Base-by-base conservation (phyloP, 2,797 vertebrate species). In the Babyrousa celebensis region DNA sequence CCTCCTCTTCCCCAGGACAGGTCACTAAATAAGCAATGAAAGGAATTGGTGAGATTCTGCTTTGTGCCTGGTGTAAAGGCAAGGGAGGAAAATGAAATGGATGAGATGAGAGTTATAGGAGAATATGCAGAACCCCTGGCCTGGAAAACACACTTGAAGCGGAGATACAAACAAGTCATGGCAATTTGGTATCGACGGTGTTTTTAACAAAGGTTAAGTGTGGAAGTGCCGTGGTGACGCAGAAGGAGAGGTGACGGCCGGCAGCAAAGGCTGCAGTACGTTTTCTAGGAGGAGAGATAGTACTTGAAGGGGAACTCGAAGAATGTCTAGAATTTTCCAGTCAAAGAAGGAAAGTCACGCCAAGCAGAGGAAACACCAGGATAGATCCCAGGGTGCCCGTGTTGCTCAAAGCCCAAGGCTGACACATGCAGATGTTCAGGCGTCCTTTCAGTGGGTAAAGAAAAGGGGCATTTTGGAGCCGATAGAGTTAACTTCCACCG, bases 401-500 rank as follows among this genome's bases (percentile, higher is more conserved):
- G 18, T 18, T 90, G 18, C 48, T 74, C n/a, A 12, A 87, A 89
- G 27, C 16, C 43, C 20, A 62, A 32, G 23, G 93, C 18, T 70
- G 21, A 11, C 6, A 25, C 29, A 85, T 83, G 29, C 15, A 85
- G 48, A 4, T 15, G 87, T 89, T 15, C 3, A 4, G 7, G 16
- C 77, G 18, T 71, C 48, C 80, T 89, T 85, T 93, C 2, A n/a
- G 65, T 90, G 52, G 20, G 58, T 60, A 85, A 94, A 74, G 83
- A 84, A 91, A 94, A 85, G 12, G 68, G n/a, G 8, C 25, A 75
- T 78, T 94, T 94, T 85, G 68, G 71, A 95, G 17, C 16, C 20
- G 16, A 85, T 21, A 83, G 68, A 85, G 83, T 83, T 83, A 91
- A 97, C 23, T 93, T 43, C 54, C 54, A 84, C 10, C 52, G 20